Conservation (phyloP, 2,888 invertebrate genomes). For the Amblyjoppa fuscipennis region DNA sequence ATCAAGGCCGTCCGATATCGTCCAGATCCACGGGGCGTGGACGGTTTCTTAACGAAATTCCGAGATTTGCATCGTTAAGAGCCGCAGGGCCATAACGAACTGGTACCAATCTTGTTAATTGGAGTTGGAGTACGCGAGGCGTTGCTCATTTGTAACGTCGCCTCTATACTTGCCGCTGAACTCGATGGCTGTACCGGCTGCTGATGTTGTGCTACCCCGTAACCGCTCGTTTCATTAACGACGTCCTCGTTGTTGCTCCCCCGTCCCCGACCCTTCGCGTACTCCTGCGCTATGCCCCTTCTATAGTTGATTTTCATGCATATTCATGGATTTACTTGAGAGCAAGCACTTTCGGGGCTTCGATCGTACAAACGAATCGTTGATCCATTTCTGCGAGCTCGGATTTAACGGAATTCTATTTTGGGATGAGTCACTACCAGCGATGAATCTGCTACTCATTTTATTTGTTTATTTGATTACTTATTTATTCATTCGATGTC, state of each 20-base stretch:
- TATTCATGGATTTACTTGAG: constrained; percentile 56
- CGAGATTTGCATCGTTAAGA: constrained; percentile 67
- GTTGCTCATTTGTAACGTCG: constrained; percentile 66
- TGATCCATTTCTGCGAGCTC: not conserved
- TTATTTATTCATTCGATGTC: too few relatives aligned
- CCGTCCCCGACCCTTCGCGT: not conserved
- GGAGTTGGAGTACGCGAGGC: constrained; percentile 49
- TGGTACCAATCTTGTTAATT: constrained; percentile 64
- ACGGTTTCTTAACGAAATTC: constrained; percentile 58
- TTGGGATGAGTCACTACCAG: not conserved
- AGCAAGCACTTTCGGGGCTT: constrained; percentile 34
- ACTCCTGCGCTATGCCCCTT: not conserved
- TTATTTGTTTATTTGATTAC: not conserved
- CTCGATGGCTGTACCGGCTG: constrained; percentile 42
- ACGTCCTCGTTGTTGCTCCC: constrained; percentile 47
- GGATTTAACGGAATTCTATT: not conserved
- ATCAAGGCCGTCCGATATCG: not conserved
- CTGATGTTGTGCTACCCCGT: constrained; percentile 44
- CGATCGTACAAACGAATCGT: constrained; percentile 22
- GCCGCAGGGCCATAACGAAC: constrained; percentile 62
- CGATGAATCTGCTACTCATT: not conserved
- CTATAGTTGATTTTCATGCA: constrained; percentile 62
- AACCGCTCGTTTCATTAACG: constrained; percentile 66
- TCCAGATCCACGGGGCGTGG: not conserved
- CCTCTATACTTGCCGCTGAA: constrained; percentile 31